These are phyloP conservation scores for Drosophila parabipectinata DNA, from an alignment of 1,140 invertebrate genomes.

Conservation along the genomic window DNA sequence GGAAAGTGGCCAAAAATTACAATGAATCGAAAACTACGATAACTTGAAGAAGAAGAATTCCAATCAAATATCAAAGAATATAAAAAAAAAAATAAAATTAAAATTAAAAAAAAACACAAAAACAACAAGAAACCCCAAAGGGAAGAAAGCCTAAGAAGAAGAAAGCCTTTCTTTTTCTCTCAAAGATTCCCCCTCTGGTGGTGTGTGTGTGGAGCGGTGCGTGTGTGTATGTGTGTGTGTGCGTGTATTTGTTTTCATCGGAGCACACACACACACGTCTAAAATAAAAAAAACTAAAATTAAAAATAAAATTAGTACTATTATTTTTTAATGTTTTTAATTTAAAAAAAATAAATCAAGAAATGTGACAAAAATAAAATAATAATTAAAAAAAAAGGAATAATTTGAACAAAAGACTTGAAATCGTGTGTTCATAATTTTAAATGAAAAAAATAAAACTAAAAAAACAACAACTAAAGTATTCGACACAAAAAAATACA, in stretches of 20 bases:
- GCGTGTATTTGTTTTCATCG: constrained; percentile 48
- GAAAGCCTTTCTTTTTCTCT: constrained; percentile 17
- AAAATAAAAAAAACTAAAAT: constrained; percentile 8
- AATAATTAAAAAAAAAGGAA: constrained; percentile 30
- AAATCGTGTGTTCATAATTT: constrained; percentile 77
- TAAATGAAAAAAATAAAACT: constrained; percentile 45
- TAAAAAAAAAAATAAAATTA: too few species aligned
- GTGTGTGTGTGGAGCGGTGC: constrained; percentile 1
- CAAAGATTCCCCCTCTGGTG: constrained; percentile 13
- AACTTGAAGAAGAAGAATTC: constrained; percentile 30
- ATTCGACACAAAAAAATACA: constrained; percentile 36
- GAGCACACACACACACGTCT: constrained; percentile 49
- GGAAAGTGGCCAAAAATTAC: constrained; percentile 32
- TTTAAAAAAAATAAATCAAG: too few species aligned
- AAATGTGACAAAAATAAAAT: constrained; percentile 8
- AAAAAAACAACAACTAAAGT: constrained; percentile 35
- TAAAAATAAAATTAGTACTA: background rate
- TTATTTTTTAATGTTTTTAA: constrained; percentile 1
- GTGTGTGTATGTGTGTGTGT: constrained; percentile 26
- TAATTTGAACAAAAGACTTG: constrained; percentile 69
- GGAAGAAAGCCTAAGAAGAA: background rate
- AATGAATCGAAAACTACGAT: constrained; percentile 32
- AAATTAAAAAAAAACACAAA: too few species aligned
- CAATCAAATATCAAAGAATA: background rate
- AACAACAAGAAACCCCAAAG: too few species aligned